Percentiles rank a stretch among this genome's conserved stretches.
Evolutionary conservation across 1,140 invertebrate species (phyloP).

Genomic region (Drosophila obscura): DNA sequence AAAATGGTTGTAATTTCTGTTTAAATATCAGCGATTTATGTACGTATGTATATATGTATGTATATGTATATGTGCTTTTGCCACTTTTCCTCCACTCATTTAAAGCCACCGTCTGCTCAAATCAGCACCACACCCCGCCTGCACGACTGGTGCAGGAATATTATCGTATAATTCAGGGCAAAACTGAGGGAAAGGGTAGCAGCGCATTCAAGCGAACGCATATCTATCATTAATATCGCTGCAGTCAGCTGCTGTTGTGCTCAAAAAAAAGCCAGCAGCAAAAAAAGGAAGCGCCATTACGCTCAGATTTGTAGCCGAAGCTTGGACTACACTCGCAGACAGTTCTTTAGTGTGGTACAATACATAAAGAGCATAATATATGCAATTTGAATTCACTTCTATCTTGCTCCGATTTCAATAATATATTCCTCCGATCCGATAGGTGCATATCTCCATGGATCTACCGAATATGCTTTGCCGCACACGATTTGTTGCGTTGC

Average conservation of each 20-base stretch:
- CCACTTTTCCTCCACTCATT: constrained; percentile 15
- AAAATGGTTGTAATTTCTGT: constrained; percentile 21
- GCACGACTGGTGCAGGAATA: constrained; percentile 41
- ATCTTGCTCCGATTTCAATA: too few species aligned
- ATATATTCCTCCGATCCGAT: too few species aligned
- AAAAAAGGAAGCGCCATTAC: constrained; percentile 20
- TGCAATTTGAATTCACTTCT: too few species aligned
- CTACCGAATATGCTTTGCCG: too few species aligned
- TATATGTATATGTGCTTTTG: too few species aligned
- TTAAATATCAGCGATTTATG: constrained; percentile 42
- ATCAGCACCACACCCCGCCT: neutral
- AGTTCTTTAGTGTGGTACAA: too few species aligned
- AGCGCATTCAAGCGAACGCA: constrained; percentile 75
- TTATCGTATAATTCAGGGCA: constrained; percentile 62
- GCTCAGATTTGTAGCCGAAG: constrained; percentile 3
- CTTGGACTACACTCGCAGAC: too few species aligned
- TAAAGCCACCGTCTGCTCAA: constrained; percentile 28
- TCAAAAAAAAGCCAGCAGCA: constrained; percentile 30
- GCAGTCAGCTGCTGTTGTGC: constrained; percentile 80
- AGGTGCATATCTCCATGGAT: too few species aligned
- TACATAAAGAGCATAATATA: too few species aligned
- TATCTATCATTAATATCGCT: constrained; percentile 82
- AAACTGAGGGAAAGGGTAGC: constrained; percentile 2
- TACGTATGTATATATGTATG: too few species aligned
- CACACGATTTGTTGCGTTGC: too few species aligned